Conservation (phyloP, 64 coral and sea anemone species). For the Actinia tenebrosa region DNA sequence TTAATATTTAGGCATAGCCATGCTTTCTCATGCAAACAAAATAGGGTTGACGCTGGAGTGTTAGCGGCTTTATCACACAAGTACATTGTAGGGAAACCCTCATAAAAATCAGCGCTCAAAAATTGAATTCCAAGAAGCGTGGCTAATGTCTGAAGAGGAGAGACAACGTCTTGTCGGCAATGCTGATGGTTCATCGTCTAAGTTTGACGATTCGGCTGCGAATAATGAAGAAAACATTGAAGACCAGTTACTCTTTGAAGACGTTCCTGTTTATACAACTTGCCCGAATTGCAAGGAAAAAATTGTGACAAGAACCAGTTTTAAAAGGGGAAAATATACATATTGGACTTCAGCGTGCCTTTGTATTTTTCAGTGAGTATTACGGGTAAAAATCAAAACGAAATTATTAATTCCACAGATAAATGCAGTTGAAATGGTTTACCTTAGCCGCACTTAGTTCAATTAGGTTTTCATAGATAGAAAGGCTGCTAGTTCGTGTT, state of each 20-base stretch:
- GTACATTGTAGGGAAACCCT: neutral
- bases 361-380: conserved; percentile 90
- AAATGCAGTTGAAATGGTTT: neutral
- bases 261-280: conserved; percentile 53
- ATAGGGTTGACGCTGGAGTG: neutral
- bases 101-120: neutral
- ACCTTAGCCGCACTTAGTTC: neutral
- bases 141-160: neutral
- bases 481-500: neutral
- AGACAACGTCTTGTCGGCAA: conserved; percentile 10
- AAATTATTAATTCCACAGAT: neutral
- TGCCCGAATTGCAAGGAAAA: conserved; percentile 73
- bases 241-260: conserved; percentile 55
- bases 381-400: neutral
- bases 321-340: conserved; percentile 83
- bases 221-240: conserved; percentile 27
- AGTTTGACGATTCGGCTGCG: neutral
- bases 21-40: neutral
- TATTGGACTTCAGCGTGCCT: conserved; percentile 81
- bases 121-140: neutral
- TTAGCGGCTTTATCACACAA: neutral
- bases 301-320: conserved; percentile 72
- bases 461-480: neutral
- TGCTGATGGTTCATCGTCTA: neutral
- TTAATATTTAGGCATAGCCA: conserved; percentile 10